Evolutionary conservation across 2,797 vertebrate species (phyloP), one percentile per base, ranked within the genome.

Genomic region (Balearica regulorum): DNA sequence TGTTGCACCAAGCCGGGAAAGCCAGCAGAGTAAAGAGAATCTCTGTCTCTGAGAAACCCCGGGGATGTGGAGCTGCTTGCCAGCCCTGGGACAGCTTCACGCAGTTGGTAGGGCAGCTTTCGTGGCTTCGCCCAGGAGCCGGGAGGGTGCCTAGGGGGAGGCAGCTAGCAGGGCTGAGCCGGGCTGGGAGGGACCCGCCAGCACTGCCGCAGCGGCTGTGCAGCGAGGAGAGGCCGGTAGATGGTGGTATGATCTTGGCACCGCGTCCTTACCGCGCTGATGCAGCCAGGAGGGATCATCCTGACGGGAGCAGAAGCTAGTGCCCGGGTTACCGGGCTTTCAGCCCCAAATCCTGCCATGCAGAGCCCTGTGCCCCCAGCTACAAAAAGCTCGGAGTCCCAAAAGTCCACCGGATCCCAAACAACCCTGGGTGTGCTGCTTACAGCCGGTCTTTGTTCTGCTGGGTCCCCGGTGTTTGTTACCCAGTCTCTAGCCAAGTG

Each of bases 391-490:
- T 2, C 72, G 5, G 53, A 11, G 29, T 25, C 18, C 57, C 46
- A 4, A 8, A 41, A 68, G 43, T 1, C 39, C 78, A 1, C 12
- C 5, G 10, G 1, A 18, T 5, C 78, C 6, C 68, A 4, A 4
- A 33, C 31, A 29, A 13, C 10, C 14, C 16, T 5, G 13, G 11
- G 1, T 2, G n/a, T 13, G 79, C 53, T 13, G 55, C 35, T 31
- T 25, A 5, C 35, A 77, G 65, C 29, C 3, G 1, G 29, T 29
- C 39, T 46, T 16, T 53, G 49, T 39, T 35, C 46, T 13, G 33
- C 65, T 5, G 31, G 1, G 3, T 44, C 21, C 10, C n/a, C 2
- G 2, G 35, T 1, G 1, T 9, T 13, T 69, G 31, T 6, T 5
- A 3, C 9, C 9, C 71, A 22, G 44, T 21, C 66, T 55, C 24